Evolutionary conservation across 2,797 vertebrate genomes (phyloP).

Genomic region (Gorsachius magnificus): DNA sequence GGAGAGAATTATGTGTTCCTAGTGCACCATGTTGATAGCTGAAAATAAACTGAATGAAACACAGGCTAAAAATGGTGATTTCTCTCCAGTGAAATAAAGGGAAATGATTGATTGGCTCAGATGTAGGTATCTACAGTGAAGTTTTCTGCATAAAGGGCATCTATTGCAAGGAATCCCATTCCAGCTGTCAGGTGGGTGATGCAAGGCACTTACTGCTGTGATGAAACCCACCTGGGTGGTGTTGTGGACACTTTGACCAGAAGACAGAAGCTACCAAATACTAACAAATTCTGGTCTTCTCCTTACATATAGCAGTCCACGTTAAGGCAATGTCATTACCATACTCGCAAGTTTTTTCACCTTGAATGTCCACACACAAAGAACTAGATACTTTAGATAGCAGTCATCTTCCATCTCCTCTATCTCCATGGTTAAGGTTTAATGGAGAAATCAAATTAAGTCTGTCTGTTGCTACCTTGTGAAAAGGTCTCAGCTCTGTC

Average conservation of each 20-base stretch:
- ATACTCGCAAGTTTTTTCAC: not conserved
- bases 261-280: not conserved
- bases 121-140: not conserved
- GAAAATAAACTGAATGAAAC: not conserved
- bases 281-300: not conserved
- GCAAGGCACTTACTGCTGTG: not conserved
- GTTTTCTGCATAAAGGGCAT: not conserved
- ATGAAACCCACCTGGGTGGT: not conserved
- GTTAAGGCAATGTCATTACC: not conserved
- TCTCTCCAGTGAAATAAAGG: not conserved
- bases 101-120: not conserved
- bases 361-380: not conserved
- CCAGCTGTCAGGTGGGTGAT: not conserved
- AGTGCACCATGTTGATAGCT: not conserved
- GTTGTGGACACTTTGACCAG: not conserved
- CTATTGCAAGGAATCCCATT: not conserved
- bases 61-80: not conserved
- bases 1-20: not conserved
- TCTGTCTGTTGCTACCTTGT: not conserved
- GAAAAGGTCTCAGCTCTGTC: not conserved
- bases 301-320: not conserved
- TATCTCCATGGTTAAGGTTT: not conserved
- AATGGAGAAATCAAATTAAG: not conserved
- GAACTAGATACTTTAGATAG: not conserved
- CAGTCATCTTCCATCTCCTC: not conserved